phyloP scores from a whole-genome alignment of 2,888 invertebrate species.

The Podotricha telesiphe region DNA sequence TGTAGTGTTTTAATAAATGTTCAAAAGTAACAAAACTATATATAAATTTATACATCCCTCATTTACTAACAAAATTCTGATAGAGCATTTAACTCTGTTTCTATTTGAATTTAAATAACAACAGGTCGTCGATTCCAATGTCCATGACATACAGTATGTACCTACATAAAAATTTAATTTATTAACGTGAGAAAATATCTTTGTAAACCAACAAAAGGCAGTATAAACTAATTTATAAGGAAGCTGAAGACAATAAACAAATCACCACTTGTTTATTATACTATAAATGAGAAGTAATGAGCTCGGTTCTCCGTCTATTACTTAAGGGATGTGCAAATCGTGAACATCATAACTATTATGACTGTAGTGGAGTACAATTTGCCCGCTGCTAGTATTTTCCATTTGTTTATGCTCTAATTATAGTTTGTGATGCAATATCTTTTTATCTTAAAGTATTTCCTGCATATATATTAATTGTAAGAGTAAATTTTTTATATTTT shows the following conservation, averaged over 20 bases:
- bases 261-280: slow-evolving; percentile 10
- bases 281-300: slow-evolving; percentile 4
- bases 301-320: slow-evolving; percentile 7
- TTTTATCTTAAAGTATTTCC: slow-evolving; percentile 3
- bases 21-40: too few species aligned
- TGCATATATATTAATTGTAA: neutral
- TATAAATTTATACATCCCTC: too few species aligned
- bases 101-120: too few species aligned
- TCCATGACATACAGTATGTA: neutral
- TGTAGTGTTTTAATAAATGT: too few species aligned
- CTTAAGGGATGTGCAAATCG: slow-evolving; percentile 19
- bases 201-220: slow-evolving; percentile 9
- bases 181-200: slow-evolving; percentile 8
- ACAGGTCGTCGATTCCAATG: neutral
- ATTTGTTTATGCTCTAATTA: slow-evolving; percentile 3
- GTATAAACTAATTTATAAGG: slow-evolving; percentile 14
- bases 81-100: too few species aligned
- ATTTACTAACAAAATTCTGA: too few species aligned
- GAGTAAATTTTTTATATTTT: too few species aligned
- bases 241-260: neutral
- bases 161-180: neutral
- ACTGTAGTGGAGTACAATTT: neutral
- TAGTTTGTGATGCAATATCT: slow-evolving; percentile 1
- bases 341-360: slow-evolving; percentile 2
- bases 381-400: neutral